phyloP scores from a whole-genome alignment of 2,113 vertebrate species.

The Siphamia tubifer region DNA sequence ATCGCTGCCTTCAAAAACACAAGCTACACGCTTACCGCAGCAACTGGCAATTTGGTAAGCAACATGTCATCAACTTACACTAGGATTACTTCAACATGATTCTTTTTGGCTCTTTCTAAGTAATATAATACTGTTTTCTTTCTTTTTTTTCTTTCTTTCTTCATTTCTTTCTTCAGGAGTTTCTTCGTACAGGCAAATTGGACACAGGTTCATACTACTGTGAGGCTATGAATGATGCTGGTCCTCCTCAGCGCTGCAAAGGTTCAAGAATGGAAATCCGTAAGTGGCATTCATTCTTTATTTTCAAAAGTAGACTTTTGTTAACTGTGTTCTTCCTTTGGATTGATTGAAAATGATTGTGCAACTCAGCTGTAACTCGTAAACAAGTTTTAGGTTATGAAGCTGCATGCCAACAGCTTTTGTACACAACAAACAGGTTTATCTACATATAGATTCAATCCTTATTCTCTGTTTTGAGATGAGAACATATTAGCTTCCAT shows the following conservation, averaged over 20 bases:
- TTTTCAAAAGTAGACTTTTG: neutral
- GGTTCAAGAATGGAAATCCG: slow-evolving; percentile 66
- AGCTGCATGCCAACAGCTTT: neutral
- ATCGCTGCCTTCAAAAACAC: slow-evolving; percentile 65
- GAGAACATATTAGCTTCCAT: no score
- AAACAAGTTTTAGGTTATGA: neutral
- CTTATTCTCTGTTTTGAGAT: neutral
- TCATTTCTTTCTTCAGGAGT: slow-evolving; percentile 66
- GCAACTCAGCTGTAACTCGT: neutral
- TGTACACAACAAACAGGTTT: neutral
- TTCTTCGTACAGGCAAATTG: slow-evolving; percentile 6
- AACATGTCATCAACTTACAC: neutral
- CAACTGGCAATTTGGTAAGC: slow-evolving; percentile 73
- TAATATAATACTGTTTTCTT: no score
- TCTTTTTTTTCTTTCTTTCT: no score
- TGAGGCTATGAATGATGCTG: slow-evolving; percentile 66
- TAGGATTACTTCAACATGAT: neutral
- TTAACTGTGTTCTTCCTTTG: neutral
- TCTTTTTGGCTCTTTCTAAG: no score
- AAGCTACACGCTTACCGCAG: slow-evolving; percentile 62
- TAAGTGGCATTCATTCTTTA: slow-evolving; percentile 56
- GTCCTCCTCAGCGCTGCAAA: slow-evolving; percentile 56
- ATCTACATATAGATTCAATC: neutral
- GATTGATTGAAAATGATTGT: neutral
- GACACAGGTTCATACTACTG: slow-evolving; percentile 73